Evolutionary conservation across 2,113 vertebrate species (phyloP).

Genomic region (Anas platyrhynchos): DNA sequence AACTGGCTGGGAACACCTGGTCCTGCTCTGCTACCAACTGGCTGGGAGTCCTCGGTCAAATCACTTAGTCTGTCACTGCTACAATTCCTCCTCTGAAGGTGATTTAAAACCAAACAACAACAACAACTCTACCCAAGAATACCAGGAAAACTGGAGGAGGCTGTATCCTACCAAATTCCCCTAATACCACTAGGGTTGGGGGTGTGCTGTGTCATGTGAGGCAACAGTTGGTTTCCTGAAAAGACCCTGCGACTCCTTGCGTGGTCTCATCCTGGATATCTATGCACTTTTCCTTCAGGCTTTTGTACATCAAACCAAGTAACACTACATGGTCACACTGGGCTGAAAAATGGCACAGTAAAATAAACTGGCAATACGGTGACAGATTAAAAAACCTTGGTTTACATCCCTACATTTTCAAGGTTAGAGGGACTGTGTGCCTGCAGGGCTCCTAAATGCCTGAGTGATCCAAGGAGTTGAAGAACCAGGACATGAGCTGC

Average conservation of each 20-base stretch:
- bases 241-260: not conserved
- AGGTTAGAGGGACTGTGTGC: not conserved
- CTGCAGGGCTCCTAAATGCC: not conserved
- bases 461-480: not conserved
- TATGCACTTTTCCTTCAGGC: not conserved
- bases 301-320: not conserved
- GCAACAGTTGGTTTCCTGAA: not conserved
- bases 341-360: not conserved
- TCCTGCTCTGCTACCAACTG: not conserved
- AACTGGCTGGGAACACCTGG: not conserved
- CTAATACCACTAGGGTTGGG: not conserved
- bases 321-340: not conserved
- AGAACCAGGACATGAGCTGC: not conserved
- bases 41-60: not conserved
- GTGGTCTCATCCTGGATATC: not conserved
- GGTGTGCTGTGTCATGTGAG: not conserved
- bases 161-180: not conserved
- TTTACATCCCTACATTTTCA: not conserved
- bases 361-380: not conserved
- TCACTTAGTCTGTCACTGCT: not conserved
- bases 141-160: not conserved
- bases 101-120: not conserved
- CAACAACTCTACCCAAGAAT: not conserved
- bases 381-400: not conserved
- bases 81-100: not conserved